Evolutionary conservation across 53 echinoderm and acorn worm species (phyloP).

Genomic region (Apostichopus leukothele): DNA sequence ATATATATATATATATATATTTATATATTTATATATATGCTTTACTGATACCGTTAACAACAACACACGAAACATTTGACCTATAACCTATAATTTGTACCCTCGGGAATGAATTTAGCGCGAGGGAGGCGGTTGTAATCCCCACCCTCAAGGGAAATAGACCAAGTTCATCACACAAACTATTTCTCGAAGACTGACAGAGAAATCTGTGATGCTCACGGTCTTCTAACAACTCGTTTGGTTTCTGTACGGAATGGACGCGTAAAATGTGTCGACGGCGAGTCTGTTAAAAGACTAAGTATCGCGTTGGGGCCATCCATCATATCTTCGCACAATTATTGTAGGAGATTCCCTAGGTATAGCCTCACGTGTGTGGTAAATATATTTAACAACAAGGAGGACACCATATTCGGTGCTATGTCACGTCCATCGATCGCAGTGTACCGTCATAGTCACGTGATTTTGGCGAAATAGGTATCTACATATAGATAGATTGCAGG

Average conservation of each 20-base stretch:
- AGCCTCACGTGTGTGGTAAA: conserved; percentile 12
- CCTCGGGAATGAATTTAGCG: background rate
- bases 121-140: background rate
- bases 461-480: no score
- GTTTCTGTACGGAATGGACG: background rate
- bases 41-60: background rate
- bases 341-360: conserved; percentile 9
- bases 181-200: background rate
- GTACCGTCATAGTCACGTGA: no score
- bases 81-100: background rate
- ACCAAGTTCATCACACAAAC: conserved; percentile 13
- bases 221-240: conserved; percentile 7
- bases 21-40: no score
- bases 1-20: no score
- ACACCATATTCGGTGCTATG: background rate
- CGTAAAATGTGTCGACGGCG: background rate
- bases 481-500: no score
- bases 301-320: background rate
- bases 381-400: background rate
- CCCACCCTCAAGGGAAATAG: conserved; percentile 2
- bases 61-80: background rate
- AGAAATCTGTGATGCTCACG: conserved; percentile 24
- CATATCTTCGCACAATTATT: background rate
- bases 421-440: no score
- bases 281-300: background rate